Conservation (phyloP, 2,888 invertebrate species). For the Agrotis ipsilon region DNA sequence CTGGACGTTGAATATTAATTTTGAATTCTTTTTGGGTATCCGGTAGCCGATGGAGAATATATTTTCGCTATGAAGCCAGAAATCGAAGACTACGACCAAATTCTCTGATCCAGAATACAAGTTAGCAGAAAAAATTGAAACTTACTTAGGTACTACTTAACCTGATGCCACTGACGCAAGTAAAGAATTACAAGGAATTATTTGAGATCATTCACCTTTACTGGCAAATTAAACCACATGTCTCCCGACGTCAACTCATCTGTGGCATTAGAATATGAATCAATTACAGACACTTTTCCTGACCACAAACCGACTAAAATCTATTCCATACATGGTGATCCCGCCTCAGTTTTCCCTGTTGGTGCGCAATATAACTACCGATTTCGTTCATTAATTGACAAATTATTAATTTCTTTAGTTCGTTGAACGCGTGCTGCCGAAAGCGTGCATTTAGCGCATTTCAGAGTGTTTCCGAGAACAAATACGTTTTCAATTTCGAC, state of each 20-base stretch:
- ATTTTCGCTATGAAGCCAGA: neutral
- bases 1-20: constrained; percentile 52
- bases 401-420: constrained; percentile 41
- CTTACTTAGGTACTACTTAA: neutral
- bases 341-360: neutral
- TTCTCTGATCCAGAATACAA: neutral
- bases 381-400: constrained; percentile 23
- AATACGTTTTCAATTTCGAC: constrained; percentile 73
- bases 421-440: constrained; percentile 66
- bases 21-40: constrained; percentile 38
- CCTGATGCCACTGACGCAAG: neutral
- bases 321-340: neutral
- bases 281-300: constrained; percentile 3
- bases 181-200: neutral
- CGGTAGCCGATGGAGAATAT: constrained; percentile 7
- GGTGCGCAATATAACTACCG: neutral
- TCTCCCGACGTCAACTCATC: neutral
- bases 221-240: neutral
- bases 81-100: neutral
- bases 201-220: constrained; percentile 4
- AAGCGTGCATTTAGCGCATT: constrained; percentile 70
- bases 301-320: constrained; percentile 15
- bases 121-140: neutral
- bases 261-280: constrained; percentile 8
- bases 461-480: constrained; percentile 74